Percentiles rank a stretch among this genome's conserved stretches.
Evolutionary conservation across 2,113 vertebrate genomes (phyloP).

Genomic region (Syngnathus scovelli): DNA sequence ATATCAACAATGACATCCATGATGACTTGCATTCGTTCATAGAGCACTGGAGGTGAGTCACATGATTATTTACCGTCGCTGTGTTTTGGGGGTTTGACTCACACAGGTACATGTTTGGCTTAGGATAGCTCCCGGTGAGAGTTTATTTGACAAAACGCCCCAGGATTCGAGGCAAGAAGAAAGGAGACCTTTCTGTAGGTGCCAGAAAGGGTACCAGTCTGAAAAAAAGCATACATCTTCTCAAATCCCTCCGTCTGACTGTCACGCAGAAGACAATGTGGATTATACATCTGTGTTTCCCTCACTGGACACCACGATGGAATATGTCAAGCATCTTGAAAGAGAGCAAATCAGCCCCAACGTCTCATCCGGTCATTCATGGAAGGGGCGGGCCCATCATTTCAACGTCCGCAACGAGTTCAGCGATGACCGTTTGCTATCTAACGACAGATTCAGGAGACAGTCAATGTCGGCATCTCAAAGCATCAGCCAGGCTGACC

Average conservation of each 20-base stretch:
- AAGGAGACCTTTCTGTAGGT: slow-evolving; percentile 67
- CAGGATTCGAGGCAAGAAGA: slow-evolving; percentile 31
- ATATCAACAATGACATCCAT: slow-evolving; percentile 69
- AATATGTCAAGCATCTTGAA: slow-evolving; percentile 60
- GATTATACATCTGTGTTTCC: slow-evolving; percentile 72
- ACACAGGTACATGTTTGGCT: slow-evolving; percentile 7
- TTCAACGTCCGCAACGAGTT: slow-evolving; percentile 11
- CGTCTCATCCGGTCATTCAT: slow-evolving; percentile 26
- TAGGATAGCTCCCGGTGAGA: slow-evolving; percentile 74
- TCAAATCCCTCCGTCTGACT: slow-evolving; percentile 46
- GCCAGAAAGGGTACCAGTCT: slow-evolving; percentile 41
- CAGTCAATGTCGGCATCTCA: slow-evolving; percentile 34
- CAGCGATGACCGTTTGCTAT: slow-evolving; percentile 37
- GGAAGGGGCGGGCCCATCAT: slow-evolving; percentile 22
- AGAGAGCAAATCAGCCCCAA: slow-evolving; percentile 39
- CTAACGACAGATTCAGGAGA: slow-evolving; percentile 27
- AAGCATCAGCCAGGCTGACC: slow-evolving; percentile 51
- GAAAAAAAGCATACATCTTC: slow-evolving; percentile 34
- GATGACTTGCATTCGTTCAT: slow-evolving; percentile 59
- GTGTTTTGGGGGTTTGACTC: neutral
- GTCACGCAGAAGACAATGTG: slow-evolving; percentile 59
- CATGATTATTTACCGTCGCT: neutral
- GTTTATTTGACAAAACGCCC: slow-evolving; percentile 72
- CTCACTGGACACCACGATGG: slow-evolving; percentile 70
- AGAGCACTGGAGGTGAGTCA: slow-evolving; percentile 67